Evolutionary conservation across 2,888 invertebrate species (phyloP).

Genomic region (Agrilus mali): DNA sequence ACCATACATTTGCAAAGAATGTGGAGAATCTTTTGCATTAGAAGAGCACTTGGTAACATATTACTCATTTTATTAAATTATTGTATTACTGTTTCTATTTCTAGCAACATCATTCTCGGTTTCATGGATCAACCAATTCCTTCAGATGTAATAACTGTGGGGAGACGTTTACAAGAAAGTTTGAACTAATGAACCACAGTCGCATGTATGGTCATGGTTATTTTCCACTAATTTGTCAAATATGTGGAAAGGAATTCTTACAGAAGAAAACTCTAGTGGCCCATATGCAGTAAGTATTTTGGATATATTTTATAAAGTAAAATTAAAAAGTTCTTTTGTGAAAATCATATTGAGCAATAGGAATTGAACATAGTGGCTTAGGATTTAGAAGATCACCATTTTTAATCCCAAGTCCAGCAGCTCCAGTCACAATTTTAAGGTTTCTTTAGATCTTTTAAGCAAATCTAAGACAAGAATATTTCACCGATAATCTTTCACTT

Average conservation of each 20-base stretch:
- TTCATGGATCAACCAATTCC: conserved; percentile 92
- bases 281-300: conserved; percentile 53
- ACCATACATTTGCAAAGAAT: conserved; percentile 76
- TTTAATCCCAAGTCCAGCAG: too few species aligned
- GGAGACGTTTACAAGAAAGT: conserved; percentile 71
- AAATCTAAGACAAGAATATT: too few species aligned
- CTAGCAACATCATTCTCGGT: conserved; percentile 51
- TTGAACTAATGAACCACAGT: conserved; percentile 75
- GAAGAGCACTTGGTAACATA: conserved; percentile 62
- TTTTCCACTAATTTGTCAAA: conserved; percentile 62
- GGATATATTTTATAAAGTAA: too few species aligned
- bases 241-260: conserved; percentile 74
- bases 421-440: too few species aligned
- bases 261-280: conserved; percentile 71
- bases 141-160: conserved; percentile 89
- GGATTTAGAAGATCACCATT: too few species aligned
- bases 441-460: too few species aligned
- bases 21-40: conserved; percentile 85
- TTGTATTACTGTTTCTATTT: conserved; percentile 9
- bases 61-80: not conserved
- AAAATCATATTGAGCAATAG: too few species aligned
- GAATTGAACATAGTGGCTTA: too few species aligned
- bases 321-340: too few species aligned
- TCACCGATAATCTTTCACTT: too few species aligned
- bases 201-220: conserved; percentile 61